Base-by-base conservation (phyloP, 2,113 vertebrate species). In the Acinonyx jubatus region DNA sequence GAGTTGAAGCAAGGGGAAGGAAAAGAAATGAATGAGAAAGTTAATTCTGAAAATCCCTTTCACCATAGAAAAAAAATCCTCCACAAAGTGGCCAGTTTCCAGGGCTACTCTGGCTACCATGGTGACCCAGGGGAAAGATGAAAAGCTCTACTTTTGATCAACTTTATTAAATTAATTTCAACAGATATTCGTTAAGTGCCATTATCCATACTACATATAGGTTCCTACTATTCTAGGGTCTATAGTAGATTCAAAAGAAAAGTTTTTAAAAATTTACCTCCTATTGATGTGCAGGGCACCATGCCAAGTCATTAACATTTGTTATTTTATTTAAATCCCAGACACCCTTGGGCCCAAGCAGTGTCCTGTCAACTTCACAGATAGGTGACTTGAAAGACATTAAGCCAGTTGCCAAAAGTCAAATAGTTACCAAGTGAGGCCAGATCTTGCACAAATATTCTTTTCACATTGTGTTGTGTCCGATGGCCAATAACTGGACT, bases 281-380 rank as follows among this genome's bases (percentile, higher is more conserved):
- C 31, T 38, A 16, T 31, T 48, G 52, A 78, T 55, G 18, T 85
- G 15, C 10, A 61, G 52, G 71, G 29, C 10, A 41, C 63, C 16
- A 36, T 38, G 18, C 27, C 69, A 80, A 16, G 5, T 66, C 7
- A 68, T 86, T 76, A 86, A 52, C 18, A 18, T 69, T 41, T 66
- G 50, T 38, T 16, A 73, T 65, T 96, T 96, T 74, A 50, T 36
- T 98, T 92, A 66, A 83, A 66, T 27, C 6, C 33, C 55, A 71
- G 65, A n/a, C 38, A 73, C 11, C 5, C 31, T 50, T 69, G 71
- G 15, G 19, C 23, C 57, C 25, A 85, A 29, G 31, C 66, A 48
- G 31, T 52, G 9, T 48, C 14, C n/a, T 57, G 45, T 94, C 36
- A 65, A 13, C 27, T 57, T 86, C 38, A 71, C 9, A 78, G 36